phyloP scores from a whole-genome alignment of 2,113 vertebrate species.

The Gymnobelideus leadbeateri region DNA sequence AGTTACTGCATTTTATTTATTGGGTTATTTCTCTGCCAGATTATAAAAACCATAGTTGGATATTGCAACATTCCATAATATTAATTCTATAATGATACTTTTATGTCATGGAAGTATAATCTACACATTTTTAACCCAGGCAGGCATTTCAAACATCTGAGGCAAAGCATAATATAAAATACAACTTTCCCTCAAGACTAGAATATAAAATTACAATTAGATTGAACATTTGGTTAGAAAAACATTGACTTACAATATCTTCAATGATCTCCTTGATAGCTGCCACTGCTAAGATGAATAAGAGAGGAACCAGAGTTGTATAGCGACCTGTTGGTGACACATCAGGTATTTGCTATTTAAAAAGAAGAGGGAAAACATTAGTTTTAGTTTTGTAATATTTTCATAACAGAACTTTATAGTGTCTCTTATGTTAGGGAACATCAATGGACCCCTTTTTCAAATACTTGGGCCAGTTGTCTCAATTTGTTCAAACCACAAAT shows the following conservation, averaged over 20 bases:
- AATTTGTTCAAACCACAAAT: neutral
- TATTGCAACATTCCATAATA: neutral
- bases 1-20: slow-evolving; percentile 6
- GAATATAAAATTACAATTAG: slow-evolving; percentile 1
- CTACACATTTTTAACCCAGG: slow-evolving; percentile 3
- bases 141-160: slow-evolving; percentile 4
- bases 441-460: neutral
- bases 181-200: slow-evolving; percentile 6
- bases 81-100: neutral
- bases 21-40: slow-evolving; percentile 49
- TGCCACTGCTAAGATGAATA: slow-evolving; percentile 98
- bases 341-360: slow-evolving; percentile 96
- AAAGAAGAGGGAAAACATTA: slow-evolving; percentile 42
- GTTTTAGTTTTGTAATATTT: neutral
- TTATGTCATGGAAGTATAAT: neutral
- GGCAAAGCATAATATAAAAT: slow-evolving; percentile 1
- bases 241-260: slow-evolving; percentile 92
- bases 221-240: slow-evolving; percentile 16
- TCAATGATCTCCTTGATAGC: slow-evolving; percentile 99
- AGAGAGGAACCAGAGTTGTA: slow-evolving; percentile 96
- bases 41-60: slow-evolving; percentile 18
- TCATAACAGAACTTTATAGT: slow-evolving; percentile 29
- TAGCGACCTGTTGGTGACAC: slow-evolving; percentile 98
- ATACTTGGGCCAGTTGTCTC: neutral
- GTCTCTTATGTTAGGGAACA: slow-evolving; percentile 4